Conservation (phyloP, 1,140 invertebrate species). For the Drosophila guanche region DNA sequence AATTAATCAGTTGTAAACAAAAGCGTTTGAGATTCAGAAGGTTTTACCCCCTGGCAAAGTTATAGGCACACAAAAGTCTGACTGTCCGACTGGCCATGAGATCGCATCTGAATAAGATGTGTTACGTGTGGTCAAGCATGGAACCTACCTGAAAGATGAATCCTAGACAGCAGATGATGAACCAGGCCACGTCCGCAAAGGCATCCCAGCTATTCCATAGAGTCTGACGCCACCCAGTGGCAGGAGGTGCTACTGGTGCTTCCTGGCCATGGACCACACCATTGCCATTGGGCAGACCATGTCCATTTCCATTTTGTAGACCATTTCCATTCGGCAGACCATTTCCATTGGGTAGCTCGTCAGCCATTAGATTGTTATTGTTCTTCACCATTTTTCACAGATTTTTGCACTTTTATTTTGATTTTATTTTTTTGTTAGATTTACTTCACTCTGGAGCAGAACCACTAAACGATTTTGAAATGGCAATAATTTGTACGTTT, state of each 20-base stretch:
- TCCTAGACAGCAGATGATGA: slow-evolving; percentile 86
- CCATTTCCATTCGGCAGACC: slow-evolving; percentile 27
- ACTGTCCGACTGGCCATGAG: too few relatives aligned
- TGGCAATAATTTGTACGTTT: slow-evolving; percentile 28
- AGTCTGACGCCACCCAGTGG: slow-evolving; percentile 38
- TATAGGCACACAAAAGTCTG: slow-evolving; percentile 20
- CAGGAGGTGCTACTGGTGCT: neutral
- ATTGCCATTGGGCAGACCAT: slow-evolving; percentile 55
- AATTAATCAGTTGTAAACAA: slow-evolving; percentile 48
- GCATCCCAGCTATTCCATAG: slow-evolving; percentile 83
- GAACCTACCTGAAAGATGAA: slow-evolving; percentile 83
- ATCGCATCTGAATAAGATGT: too few relatives aligned
- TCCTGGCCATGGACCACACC: slow-evolving; percentile 25
- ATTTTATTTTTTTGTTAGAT: slow-evolving; percentile 13
- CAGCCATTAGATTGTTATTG: slow-evolving; percentile 59
- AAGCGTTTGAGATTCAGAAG: slow-evolving; percentile 28
- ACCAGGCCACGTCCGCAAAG: slow-evolving; percentile 86
- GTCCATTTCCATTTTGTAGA: slow-evolving; percentile 42
- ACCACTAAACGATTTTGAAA: slow-evolving; percentile 39
- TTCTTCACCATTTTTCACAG: slow-evolving; percentile 66
- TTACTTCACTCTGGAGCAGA: slow-evolving; percentile 32
- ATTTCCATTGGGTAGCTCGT: slow-evolving; percentile 30
- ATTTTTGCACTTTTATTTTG: slow-evolving; percentile 22
- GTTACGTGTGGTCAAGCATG: neutral
- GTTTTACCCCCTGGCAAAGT: slow-evolving; percentile 12